Conservation (phyloP, 1,140 invertebrate species). For the Drosophila rhopaloa region DNA sequence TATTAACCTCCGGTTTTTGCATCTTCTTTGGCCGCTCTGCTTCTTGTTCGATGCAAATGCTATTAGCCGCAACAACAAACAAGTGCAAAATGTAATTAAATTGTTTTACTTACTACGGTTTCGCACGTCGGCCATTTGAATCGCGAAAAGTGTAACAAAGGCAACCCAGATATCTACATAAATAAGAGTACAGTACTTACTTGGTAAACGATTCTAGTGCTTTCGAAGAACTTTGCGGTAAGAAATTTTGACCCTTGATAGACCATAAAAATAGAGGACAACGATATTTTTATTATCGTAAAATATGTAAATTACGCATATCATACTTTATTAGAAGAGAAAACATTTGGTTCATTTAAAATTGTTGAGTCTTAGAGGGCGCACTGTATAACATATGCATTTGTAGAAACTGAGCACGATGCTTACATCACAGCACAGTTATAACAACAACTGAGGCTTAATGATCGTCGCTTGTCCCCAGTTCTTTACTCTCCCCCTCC, state of each 20-base stretch:
- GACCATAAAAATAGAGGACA: no score
- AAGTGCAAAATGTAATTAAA: conserved; percentile 76
- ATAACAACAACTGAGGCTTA: conserved; percentile 38
- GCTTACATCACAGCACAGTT: conserved; percentile 55
- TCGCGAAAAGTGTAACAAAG: conserved; percentile 55
- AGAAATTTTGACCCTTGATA: neutral
- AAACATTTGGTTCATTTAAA: no score
- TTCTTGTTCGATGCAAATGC: conserved; percentile 51
- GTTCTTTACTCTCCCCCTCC: conserved; percentile 5
- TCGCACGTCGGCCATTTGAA: conserved; percentile 54
- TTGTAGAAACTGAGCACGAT: conserved; percentile 3
- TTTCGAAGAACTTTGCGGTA: neutral
- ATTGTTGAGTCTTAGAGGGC: neutral
- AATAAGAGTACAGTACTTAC: conserved; percentile 10
- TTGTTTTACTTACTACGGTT: conserved; percentile 80
- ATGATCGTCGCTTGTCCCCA: conserved; percentile 33
- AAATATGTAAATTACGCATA: no score
- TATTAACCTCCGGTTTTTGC: conserved; percentile 13
- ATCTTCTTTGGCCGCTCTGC: conserved; percentile 7
- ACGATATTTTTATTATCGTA: no score
- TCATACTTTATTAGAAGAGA: no score
- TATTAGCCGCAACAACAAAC: conserved; percentile 63
- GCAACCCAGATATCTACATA: conserved; percentile 24
- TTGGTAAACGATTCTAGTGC: no score
- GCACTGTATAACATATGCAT: conserved; percentile 8